A percentile compares a stretch with the other conserved stretches of the same genome.
Conservation (phyloP, 2,888 invertebrate genomes). For the Andrena flavipes region DNA sequence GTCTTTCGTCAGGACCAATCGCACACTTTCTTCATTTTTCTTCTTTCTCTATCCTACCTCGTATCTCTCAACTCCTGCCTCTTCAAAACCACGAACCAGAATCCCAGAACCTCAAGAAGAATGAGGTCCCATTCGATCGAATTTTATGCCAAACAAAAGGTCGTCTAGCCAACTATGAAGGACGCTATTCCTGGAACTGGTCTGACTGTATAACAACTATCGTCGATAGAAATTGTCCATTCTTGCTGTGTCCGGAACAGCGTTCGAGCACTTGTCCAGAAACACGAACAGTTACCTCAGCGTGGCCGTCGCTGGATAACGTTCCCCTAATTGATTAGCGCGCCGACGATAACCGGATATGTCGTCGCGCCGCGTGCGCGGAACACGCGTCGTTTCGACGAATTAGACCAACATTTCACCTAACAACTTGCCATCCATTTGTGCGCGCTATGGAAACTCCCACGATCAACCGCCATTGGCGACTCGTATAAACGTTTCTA, state of each 20-base stretch:
- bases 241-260: constrained; percentile 24
- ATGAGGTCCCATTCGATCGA: too few relatives aligned
- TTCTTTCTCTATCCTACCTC: too few relatives aligned
- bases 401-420: constrained; percentile 48
- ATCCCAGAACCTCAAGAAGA: too few relatives aligned
- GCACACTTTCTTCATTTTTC: too few relatives aligned
- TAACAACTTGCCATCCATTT: constrained; percentile 6
- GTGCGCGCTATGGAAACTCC: too few relatives aligned
- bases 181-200: constrained; percentile 7
- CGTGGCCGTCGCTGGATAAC: constrained; percentile 54
- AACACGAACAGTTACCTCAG: constrained; percentile 43
- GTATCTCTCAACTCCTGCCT: too few relatives aligned
- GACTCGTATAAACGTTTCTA: too few relatives aligned
- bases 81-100: too few relatives aligned
- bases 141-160: not conserved
- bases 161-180: not conserved
- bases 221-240: constrained; percentile 14
- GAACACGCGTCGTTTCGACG: constrained; percentile 54
- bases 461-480: too few relatives aligned
- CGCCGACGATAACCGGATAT: constrained; percentile 63
- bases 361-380: constrained; percentile 51
- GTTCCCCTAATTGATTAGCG: constrained; percentile 67
- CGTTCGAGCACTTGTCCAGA: constrained; percentile 50
- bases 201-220: constrained; percentile 38
- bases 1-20: too few relatives aligned